phyloP scores from a whole-genome alignment of 2,113 vertebrate genomes.

The Pongo pygmaeus region DNA sequence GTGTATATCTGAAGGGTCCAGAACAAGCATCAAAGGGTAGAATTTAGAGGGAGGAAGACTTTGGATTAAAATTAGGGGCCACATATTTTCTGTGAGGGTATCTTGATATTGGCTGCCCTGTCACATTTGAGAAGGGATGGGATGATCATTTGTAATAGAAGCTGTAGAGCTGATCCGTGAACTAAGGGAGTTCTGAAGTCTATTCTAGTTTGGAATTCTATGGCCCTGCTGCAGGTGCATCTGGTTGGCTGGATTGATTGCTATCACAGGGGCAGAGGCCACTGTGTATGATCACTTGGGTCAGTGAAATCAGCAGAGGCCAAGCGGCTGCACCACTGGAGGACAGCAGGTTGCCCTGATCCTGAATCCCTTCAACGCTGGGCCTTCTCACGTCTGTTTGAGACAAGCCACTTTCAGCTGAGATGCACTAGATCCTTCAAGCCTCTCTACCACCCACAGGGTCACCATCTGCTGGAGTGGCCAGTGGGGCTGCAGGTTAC shows the following conservation, averaged over 20 bases:
- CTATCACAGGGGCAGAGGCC: background rate
- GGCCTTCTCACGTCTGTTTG: background rate
- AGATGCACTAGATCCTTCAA: background rate
- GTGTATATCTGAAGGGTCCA: background rate
- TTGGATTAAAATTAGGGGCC: background rate
- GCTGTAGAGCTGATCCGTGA: background rate
- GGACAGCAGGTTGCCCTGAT: background rate
- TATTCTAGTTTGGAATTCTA: background rate
- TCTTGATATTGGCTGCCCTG: background rate
- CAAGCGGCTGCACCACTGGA: too few species aligned
- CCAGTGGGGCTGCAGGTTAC: background rate
- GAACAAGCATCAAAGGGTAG: background rate
- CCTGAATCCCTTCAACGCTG: background rate
- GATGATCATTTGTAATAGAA: background rate
- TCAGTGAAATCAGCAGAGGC: background rate
- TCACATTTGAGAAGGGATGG: background rate
- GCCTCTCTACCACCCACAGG: background rate
- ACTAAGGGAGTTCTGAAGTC: background rate
- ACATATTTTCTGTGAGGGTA: background rate
- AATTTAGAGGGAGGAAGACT: background rate
- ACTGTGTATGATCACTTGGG: fast-evolving
- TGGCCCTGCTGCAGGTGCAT: background rate
- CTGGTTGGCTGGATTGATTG: background rate
- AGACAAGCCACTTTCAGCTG: background rate
- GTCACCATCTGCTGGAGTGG: background rate